Conservation (phyloP, 2,797 vertebrate genomes). For the Danio albolineatus region DNA sequence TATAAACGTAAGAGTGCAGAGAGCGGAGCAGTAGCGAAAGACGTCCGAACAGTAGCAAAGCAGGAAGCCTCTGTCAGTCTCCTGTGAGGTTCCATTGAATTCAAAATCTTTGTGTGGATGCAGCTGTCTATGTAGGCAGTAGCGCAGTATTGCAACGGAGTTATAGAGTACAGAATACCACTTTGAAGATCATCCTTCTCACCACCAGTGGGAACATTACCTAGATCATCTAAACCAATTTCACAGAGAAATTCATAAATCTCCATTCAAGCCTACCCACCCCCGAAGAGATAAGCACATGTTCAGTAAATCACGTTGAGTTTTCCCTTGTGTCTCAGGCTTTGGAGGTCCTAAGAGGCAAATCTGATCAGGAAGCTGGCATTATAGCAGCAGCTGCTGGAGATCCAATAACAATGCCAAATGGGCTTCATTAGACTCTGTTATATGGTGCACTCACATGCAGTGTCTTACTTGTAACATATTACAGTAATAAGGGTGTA, state of each 20-base stretch:
- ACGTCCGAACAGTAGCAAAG: no score
- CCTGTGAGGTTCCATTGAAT: neutral
- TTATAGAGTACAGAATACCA: neutral
- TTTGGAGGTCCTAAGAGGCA: constrained; percentile 23
- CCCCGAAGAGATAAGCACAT: constrained; percentile 17
- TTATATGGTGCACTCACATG: neutral
- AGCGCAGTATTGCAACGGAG: neutral
- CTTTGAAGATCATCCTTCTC: neutral
- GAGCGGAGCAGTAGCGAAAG: no score
- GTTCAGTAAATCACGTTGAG: constrained; percentile 32
- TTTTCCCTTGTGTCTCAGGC: constrained; percentile 27
- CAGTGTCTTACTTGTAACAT: no score
- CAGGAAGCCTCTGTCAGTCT: no score
- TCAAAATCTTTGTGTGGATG: neutral
- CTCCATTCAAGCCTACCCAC: constrained; percentile 15
- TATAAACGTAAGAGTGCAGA: no score
- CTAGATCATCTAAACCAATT: constrained; percentile 41
- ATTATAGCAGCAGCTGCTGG: constrained; percentile 31
- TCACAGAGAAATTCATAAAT: constrained; percentile 36
- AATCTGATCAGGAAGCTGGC: constrained; percentile 47
- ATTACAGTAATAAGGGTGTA: no score
- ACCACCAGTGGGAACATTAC: constrained; percentile 3
- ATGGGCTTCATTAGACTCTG: neutral
- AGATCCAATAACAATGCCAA: constrained; percentile 24
- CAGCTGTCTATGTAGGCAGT: no score